A percentile compares a stretch with the other conserved stretches of the same genome.
These are phyloP conservation scores for Monoplex corrugatus DNA, from an alignment of 2,888 invertebrate species.

Conservation along the genomic window DNA sequence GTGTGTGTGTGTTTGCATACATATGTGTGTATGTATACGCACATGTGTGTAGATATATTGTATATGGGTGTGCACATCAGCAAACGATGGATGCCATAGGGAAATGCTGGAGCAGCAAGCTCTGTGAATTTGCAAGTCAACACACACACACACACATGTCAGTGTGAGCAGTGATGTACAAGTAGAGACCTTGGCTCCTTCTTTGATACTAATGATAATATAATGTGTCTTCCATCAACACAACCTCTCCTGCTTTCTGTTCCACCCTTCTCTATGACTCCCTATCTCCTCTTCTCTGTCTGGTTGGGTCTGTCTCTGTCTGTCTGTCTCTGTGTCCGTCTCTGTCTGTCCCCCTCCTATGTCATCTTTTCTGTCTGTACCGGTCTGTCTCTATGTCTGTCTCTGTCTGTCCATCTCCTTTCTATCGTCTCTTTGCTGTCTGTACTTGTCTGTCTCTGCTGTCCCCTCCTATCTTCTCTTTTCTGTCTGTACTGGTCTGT, in stretches of 20 bases:
- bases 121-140: too few species aligned
- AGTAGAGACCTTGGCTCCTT: too few species aligned
- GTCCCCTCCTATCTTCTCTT: not conserved
- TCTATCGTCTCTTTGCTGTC: not conserved
- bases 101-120: too few species aligned
- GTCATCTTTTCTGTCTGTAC: not conserved
- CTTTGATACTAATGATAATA: too few species aligned
- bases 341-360: not conserved
- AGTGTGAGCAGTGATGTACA: too few species aligned
- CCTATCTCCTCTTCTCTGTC: not conserved
- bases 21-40: not conserved
- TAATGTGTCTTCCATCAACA: not conserved
- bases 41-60: not conserved
- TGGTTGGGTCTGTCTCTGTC: not conserved
- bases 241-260: not conserved
- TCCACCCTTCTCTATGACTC: not conserved
- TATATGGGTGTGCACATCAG: not conserved
- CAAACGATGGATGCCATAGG: too few species aligned
- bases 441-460: not conserved
- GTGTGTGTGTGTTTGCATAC: not conserved
- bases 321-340: not conserved
- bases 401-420: too few species aligned
- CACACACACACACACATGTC: too few species aligned
- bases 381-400: not conserved
- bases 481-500: not conserved